Percentiles rank a stretch among this genome's conserved stretches.
Evolutionary conservation across 2,113 vertebrate species (phyloP).

Genomic region (Colinus virginianus): DNA sequence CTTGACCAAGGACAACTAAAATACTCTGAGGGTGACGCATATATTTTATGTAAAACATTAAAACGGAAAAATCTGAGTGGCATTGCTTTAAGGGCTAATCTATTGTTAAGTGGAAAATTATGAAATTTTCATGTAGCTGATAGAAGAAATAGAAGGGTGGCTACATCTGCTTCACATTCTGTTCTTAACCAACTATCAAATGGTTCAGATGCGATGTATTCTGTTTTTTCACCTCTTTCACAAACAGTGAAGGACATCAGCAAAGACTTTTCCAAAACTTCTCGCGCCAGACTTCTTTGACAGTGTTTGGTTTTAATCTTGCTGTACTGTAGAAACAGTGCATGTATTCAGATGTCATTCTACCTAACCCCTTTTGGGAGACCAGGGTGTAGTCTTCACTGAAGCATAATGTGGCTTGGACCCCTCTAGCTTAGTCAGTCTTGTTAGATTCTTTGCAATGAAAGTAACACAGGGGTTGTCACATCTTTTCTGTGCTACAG

Average conservation of each 20-base stretch:
- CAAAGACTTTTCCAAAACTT: background rate
- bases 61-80: background rate
- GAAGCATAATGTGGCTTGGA: background rate
- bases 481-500: background rate
- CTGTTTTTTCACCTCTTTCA: background rate
- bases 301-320: background rate
- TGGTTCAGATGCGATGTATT: background rate
- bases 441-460: background rate
- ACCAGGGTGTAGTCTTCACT: background rate
- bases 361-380: background rate
- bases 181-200: background rate
- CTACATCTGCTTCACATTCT: background rate
- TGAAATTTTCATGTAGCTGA: background rate
- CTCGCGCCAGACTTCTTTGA: background rate
- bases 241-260: background rate
- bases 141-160: background rate
- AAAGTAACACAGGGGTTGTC: background rate
- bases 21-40: background rate
- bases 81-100: background rate
- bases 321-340: background rate
- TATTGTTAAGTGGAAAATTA: background rate
- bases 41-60: background rate
- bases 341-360: background rate
- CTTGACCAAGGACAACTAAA: background rate
- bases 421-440: background rate